Evolutionary conservation across 2,797 vertebrate species (phyloP), one percentile per base, ranked within the genome.

Genomic region (Pelodytes ibericus): DNA sequence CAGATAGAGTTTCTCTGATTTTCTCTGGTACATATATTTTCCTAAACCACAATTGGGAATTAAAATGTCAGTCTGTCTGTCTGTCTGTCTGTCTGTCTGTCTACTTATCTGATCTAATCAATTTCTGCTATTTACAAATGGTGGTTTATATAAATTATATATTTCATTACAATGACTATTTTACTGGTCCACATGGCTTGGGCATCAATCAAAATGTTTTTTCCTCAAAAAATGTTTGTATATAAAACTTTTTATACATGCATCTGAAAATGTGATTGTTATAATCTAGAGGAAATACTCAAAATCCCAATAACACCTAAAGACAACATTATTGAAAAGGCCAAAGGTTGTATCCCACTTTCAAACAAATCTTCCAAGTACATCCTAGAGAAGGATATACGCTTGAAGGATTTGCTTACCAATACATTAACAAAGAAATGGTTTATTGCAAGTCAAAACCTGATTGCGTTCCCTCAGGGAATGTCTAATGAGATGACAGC

Each of bases 241-340:
- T 13, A 5, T 36, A 36, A 36, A 36, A 36, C 33, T 36, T 36
- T 11, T 36, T 36, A 11, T 36, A 36, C 11, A 33, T n/a, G 59
- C 59, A 58, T 3, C 2, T 25, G 56, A 58, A 8, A 58, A 9
- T 26, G 3, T 24, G 20, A 26, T 8, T 58, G 20, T 24, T 24
- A 13, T 26, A 72, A 63, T 36, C 15, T 39, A 63, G 36, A 36
- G 29, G 22, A 24, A 73, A 29, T 64, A 16, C 44, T 24, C 26
- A 24, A n/a, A 62, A 49, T 67, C 22, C 39, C 36, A 15, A 62
- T 62, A 31, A 71, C 29, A 57, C 47, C 71, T 77, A 41, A 77
- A 71, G 60, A 56, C 30, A 18, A 20, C 2, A 71, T 77, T 57
- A 77, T 77, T 77, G 27, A 30, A 44, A 39, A 64, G 74, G 74